Conservation (phyloP, 2,113 vertebrate species). For the Actenoides lindsayi region DNA sequence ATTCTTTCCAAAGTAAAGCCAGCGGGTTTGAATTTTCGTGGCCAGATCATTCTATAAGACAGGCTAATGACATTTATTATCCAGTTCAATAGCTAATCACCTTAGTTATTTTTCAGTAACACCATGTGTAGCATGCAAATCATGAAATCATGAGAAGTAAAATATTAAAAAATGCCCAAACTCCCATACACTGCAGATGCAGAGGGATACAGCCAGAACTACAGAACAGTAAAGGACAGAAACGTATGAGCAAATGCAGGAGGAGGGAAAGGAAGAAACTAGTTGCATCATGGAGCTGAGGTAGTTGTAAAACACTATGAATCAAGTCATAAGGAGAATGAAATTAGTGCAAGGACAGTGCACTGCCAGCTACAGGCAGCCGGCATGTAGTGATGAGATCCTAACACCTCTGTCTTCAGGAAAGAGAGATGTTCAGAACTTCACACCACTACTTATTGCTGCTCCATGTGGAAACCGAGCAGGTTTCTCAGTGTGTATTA, state of each 20-base stretch:
- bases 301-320: neutral
- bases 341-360: neutral
- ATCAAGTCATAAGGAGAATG: neutral
- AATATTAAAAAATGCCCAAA: neutral
- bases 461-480: rapidly evolving
- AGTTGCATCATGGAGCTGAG: neutral
- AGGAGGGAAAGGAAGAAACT: neutral
- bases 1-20: neutral
- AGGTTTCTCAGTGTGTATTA: neutral
- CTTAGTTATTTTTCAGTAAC: neutral
- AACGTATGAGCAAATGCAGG: neutral
- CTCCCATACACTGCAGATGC: neutral
- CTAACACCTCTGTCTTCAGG: neutral
- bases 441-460: neutral
- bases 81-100: neutral
- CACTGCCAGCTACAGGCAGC: neutral
- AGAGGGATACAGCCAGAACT: neutral
- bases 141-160: neutral
- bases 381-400: neutral
- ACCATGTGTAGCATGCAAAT: neutral
- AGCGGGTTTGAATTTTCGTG: neutral
- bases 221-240: neutral
- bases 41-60: neutral
- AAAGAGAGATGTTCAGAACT: neutral
- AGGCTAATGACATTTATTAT: neutral